phyloP scores from a whole-genome alignment of 2,113 vertebrate species.

The Marmota flaviventris region DNA sequence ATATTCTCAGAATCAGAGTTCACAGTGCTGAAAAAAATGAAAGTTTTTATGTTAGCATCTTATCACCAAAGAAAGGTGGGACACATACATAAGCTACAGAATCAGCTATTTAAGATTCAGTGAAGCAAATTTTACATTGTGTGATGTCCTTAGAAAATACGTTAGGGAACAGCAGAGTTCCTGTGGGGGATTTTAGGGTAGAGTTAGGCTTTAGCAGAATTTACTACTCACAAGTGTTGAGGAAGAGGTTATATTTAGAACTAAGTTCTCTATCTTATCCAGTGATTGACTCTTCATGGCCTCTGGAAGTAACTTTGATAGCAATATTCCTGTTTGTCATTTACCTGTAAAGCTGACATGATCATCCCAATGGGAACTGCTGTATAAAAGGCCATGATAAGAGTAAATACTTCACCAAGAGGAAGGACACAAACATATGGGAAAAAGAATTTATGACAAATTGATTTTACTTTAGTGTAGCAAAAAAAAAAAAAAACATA shows the following conservation, averaged over 20 bases:
- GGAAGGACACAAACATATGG: background rate
- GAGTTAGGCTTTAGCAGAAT: slow-evolving; percentile 5
- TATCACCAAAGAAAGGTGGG: background rate
- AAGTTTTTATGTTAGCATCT: slow-evolving; percentile 30
- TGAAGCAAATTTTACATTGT: slow-evolving; percentile 36
- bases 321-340: slow-evolving; percentile 66
- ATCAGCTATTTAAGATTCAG: slow-evolving; percentile 11
- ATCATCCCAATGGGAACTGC: slow-evolving; percentile 41
- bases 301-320: slow-evolving; percentile 69
- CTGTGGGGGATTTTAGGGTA: slow-evolving; percentile 27
- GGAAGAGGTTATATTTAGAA: slow-evolving; percentile 72
- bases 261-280: slow-evolving; percentile 69
- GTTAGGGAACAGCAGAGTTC: background rate
- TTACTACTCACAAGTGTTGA: slow-evolving; percentile 50
- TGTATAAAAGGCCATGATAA: slow-evolving; percentile 37
- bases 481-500: background rate
- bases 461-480: background rate
- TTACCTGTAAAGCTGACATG: slow-evolving; percentile 59
- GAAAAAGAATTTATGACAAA: background rate
- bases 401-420: background rate
- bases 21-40: slow-evolving; percentile 22
- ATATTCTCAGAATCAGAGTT: slow-evolving; percentile 38
- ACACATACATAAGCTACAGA: background rate
- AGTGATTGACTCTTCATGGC: slow-evolving; percentile 69
- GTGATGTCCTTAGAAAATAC: background rate